Evolutionary conservation across 2,797 vertebrate genomes (phyloP).

Genomic region (Ara ararauna): DNA sequence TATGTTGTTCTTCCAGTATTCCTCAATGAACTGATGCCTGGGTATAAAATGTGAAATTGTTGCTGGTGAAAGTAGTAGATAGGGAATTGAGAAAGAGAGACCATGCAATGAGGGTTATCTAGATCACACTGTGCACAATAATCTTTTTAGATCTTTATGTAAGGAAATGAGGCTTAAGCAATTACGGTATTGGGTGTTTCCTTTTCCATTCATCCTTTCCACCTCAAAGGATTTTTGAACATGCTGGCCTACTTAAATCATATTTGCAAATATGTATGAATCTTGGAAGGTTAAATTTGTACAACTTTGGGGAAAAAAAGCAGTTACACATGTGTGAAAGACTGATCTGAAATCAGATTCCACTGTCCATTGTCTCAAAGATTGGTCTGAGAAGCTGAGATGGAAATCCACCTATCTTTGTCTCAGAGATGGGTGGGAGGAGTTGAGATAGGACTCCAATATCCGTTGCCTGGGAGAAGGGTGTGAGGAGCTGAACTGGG

Average conservation of each 20-base stretch:
- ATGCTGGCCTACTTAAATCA: background rate
- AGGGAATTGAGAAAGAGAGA: background rate
- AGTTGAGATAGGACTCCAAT: background rate
- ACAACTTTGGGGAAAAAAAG: fast-evolving
- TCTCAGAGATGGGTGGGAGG: background rate
- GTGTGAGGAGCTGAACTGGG: background rate
- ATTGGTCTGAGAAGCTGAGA: background rate
- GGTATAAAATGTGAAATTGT: background rate
- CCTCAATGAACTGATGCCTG: background rate
- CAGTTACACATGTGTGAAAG: background rate
- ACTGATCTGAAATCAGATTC: background rate
- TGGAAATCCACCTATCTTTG: background rate
- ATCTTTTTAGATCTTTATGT: slow-evolving; percentile 35
- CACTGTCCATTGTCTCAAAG: background rate
- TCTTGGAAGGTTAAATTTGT: background rate
- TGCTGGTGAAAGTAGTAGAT: background rate
- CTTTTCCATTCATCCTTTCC: background rate
- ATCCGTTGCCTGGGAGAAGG: background rate
- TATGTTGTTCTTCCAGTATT: background rate
- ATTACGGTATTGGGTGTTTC: background rate
- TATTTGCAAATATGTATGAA: background rate
- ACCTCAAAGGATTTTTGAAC: background rate
- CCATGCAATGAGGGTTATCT: background rate
- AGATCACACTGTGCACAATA: background rate
- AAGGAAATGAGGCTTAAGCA: slow-evolving; percentile 20